Evolutionary conservation across 2,888 invertebrate genomes (phyloP).

Genomic region (Drosophila stalkeri): DNA sequence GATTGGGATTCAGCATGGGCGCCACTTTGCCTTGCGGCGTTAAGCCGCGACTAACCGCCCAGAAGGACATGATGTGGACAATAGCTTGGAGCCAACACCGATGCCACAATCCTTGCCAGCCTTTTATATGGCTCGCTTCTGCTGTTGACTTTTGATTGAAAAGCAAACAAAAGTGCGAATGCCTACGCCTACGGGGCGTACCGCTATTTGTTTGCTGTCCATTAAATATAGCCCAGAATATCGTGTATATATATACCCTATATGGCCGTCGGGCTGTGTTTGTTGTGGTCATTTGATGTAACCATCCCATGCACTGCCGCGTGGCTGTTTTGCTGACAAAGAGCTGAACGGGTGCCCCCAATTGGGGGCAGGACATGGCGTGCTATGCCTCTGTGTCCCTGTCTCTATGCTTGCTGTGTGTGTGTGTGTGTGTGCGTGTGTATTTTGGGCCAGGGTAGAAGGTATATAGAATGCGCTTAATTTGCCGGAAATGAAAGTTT

Average conservation of each 20-base stretch:
- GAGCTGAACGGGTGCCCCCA: constrained; percentile 52
- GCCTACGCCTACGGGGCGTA: constrained; percentile 60
- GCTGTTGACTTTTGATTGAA: constrained; percentile 79
- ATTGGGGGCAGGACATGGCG: constrained; percentile 21
- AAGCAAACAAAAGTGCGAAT: constrained; percentile 67
- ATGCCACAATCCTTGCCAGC: constrained; percentile 15
- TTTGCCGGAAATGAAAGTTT: constrained; percentile 81
- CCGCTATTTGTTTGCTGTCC: constrained; percentile 58
- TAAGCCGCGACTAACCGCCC: constrained; percentile 76
- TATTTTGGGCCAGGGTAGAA: constrained; percentile 21
- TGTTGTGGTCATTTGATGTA: constrained; percentile 66
- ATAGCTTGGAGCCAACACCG: constrained; percentile 15
- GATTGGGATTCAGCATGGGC: constrained; percentile 85
- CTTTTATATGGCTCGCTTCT: constrained; percentile 51
- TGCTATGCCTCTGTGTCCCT: constrained; percentile 4
- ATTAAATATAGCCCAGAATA: constrained; percentile 63
- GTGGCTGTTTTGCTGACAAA: constrained; percentile 67
- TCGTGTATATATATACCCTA: constrained; percentile 3
- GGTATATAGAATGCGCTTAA: constrained; percentile 77
- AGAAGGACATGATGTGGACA: constrained; percentile 78
- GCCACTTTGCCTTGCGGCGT: constrained; percentile 74
- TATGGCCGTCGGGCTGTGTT: constrained; percentile 19
- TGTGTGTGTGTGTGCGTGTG: constrained; percentile 19
- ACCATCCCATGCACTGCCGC: background rate
- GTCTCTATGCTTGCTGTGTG: too few species aligned